Evolutionary conservation across 2,797 vertebrate genomes (phyloP).

Genomic region (Schizopygopsis malacanthus): DNA sequence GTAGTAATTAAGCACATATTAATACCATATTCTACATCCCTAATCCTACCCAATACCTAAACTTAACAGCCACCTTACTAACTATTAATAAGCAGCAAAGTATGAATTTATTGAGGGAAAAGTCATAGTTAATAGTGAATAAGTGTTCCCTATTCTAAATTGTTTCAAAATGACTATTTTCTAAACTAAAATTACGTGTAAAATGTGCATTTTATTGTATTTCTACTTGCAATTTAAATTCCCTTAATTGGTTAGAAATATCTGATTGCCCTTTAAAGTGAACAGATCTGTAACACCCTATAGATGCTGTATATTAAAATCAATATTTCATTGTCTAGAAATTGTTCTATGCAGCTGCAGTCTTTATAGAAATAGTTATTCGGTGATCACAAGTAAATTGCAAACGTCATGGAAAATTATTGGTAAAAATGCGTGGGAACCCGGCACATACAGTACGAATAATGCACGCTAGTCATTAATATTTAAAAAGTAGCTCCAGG

Average conservation of each 20-base stretch:
- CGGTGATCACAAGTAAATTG: not conserved
- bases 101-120: too few species aligned
- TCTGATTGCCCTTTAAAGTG: not conserved
- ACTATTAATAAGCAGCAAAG: too few species aligned
- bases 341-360: not conserved
- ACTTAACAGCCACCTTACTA: too few species aligned
- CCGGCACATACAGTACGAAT: not conserved
- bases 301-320: not conserved
- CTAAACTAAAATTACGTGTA: not conserved
- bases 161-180: too few species aligned
- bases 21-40: too few species aligned
- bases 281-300: too few species aligned
- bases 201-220: not conserved
- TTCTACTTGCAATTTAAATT: not conserved
- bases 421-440: not conserved
- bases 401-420: not conserved
- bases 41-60: too few species aligned
- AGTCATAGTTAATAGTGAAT: too few species aligned
- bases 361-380: not conserved
- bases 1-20: too few species aligned
- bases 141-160: too few species aligned
- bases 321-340: not conserved
- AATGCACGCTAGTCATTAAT: constrained; percentile 9
- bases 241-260: not conserved
- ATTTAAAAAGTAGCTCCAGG: constrained; percentile 21